Evolutionary conservation across 2,888 invertebrate genomes (phyloP).

Genomic region (Tipula vernalis): DNA sequence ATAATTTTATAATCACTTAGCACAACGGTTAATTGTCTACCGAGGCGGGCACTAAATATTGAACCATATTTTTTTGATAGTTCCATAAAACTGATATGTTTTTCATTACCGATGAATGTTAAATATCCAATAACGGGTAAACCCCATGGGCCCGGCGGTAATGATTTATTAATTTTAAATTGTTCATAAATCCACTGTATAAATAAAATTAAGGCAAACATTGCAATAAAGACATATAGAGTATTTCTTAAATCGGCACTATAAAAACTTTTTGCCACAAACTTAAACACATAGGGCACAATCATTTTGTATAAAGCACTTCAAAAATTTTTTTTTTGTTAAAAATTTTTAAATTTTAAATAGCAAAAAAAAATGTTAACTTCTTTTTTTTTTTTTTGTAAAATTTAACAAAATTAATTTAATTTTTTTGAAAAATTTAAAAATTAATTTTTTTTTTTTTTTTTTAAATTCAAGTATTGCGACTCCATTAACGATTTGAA

Average conservation of each 20-base stretch:
- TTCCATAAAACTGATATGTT: constrained; percentile 66
- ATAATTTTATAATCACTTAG: constrained; percentile 78
- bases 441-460: not conserved
- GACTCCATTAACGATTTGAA: constrained; percentile 11
- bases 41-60: constrained; percentile 68
- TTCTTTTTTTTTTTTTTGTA: not conserved
- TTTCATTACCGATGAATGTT: constrained; percentile 60
- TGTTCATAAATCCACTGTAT: constrained; percentile 30
- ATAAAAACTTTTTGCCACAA: constrained; percentile 27
- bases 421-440: not conserved
- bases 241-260: constrained; percentile 29
- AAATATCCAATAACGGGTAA: constrained; percentile 73
- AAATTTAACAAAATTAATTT: not conserved
- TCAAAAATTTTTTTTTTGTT: not conserved
- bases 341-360: not conserved
- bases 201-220: constrained; percentile 29
- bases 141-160: constrained; percentile 85
- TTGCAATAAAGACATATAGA: constrained; percentile 28
- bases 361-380: not conserved
- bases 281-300: constrained; percentile 29
- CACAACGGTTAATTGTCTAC: constrained; percentile 72
- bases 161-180: constrained; percentile 31
- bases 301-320: constrained; percentile 21
- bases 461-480: not conserved
- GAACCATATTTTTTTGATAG: constrained; percentile 67